Percentiles rank a stretch among this genome's conserved stretches.
These are phyloP conservation scores for Epizoanthus fatuus DNA, from an alignment of 92 coral and sea anemone species.

Conservation along the genomic window DNA sequence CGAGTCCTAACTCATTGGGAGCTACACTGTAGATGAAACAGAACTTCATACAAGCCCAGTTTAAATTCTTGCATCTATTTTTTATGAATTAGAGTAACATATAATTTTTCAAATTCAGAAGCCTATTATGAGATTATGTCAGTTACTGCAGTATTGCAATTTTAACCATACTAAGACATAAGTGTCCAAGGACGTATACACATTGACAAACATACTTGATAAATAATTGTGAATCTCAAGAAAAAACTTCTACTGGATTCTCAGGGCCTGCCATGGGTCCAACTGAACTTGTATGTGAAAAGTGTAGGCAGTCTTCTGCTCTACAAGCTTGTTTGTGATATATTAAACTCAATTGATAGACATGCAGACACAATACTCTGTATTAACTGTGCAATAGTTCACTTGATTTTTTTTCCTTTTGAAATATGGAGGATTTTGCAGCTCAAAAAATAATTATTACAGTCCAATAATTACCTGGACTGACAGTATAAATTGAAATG, in stretches of 20 bases:
- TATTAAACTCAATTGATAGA: neutral
- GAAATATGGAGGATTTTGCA: neutral
- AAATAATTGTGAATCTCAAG: too few relatives aligned
- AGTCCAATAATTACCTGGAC: constrained; percentile 3
- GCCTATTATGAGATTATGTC: constrained; percentile 6
- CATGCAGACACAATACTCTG: neutral
- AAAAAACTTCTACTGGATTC: neutral
- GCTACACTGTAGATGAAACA: neutral
- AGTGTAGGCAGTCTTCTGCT: neutral
- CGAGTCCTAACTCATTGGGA: neutral
- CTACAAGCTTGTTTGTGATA: constrained; percentile 2
- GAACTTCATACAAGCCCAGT: neutral
- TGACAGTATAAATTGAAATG: neutral
- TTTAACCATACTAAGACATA: too few relatives aligned
- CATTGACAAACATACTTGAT: too few relatives aligned
- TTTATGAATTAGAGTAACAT: constrained; percentile 8
- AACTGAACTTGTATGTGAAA: constrained; percentile 2
- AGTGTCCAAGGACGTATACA: too few relatives aligned
- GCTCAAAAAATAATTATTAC: neutral
- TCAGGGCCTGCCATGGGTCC: neutral
- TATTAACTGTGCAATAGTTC: constrained; percentile 1
- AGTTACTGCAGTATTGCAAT: neutral
- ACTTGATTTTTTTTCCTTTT: neutral
- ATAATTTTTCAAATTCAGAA: neutral
- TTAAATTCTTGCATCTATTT: neutral